Base-by-base conservation (phyloP, 2,113 vertebrate genomes). In the Sciurus niger region DNA sequence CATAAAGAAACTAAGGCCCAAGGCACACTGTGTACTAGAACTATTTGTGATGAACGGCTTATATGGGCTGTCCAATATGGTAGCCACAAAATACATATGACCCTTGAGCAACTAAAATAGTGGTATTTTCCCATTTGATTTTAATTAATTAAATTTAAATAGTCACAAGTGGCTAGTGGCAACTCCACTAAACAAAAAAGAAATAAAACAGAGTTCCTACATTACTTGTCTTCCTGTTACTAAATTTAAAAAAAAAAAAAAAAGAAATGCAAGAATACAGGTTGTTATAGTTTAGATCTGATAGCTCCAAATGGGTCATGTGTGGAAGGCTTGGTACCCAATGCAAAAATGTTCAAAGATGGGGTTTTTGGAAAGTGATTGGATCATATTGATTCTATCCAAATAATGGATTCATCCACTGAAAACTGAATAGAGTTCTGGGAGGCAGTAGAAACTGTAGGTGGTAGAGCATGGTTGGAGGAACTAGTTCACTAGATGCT, bases 81-180 rank as follows among this genome's bases (percentile, higher is more conserved):
- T n/a, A 79, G 48, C 30, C n/a, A 70, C 32, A 34, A 94, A 60
- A 9, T 40, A 78, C 37, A 24, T 12, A 55, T 84, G 14, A 24
- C 70, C 51, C 20, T 22, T 78, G 16, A 92, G 63, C 30, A 90
- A 53, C 12, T 85, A 68, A 94, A 86, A 79, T 55, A 48, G 3
- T 20, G 6, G 4, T 51, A 48, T 86, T 16, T 68, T 86, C 28
- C 9, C 4, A 55, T 51, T 90, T 34, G n/a, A 60, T 78, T 46
- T 88, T 80, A 96, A 78, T 32, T 70, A 84, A 84, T 77, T 86
- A 87, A 43, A 85, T 8, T 48, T 48, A 43, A 85, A 86, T 37
- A 87, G 13, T 7, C 24, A 60, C 12, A 89, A 68, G 28, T 32
- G 20, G 2, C 13, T 93, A 77, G 46, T 40, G 22, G 30, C n/a